Percentiles rank a stretch among this genome's conserved stretches.
Evolutionary conservation across 2,888 invertebrate genomes (phyloP).

Genomic region (Choristoneura rosaceana): DNA sequence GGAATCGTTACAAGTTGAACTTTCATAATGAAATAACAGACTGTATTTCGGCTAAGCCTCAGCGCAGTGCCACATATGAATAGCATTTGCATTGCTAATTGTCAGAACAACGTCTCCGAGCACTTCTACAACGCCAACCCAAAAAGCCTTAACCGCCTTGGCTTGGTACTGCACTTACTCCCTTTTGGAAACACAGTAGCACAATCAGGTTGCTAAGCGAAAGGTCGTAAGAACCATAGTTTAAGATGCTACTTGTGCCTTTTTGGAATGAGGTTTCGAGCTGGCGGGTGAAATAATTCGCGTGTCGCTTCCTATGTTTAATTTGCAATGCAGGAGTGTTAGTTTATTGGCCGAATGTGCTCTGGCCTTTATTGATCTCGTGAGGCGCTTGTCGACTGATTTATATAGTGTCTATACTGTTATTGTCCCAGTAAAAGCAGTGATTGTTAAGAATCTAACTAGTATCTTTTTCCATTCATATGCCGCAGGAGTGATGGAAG

Average conservation of each 20-base stretch:
- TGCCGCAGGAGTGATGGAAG: no score
- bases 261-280: background rate
- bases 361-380: slow-evolving; percentile 37
- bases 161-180: background rate
- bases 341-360: slow-evolving; percentile 35
- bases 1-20: slow-evolving; percentile 2
- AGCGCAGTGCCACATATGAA: slow-evolving; percentile 28
- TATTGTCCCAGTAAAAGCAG: background rate
- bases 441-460: background rate
- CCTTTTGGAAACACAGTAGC: background rate
- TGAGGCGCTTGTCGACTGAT: slow-evolving; percentile 5
- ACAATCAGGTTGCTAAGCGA: background rate
- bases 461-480: background rate
- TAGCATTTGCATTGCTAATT: slow-evolving; percentile 41
- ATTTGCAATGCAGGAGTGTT: slow-evolving; percentile 36
- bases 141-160: background rate
- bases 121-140: background rate
- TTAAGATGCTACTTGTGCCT: background rate
- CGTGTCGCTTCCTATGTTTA: slow-evolving; percentile 22
- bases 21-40: slow-evolving; percentile 31
- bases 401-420: background rate
- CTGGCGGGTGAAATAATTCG: slow-evolving; percentile 2
- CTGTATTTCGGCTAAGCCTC: slow-evolving; percentile 17
- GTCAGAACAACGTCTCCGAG: slow-evolving; percentile 23
- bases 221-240: slow-evolving; percentile 2